A percentile compares a stretch with the other conserved stretches of the same genome.
These are phyloP conservation scores for Wiebesia pumilae DNA, from an alignment of 1,140 invertebrate species.

Conservation along the genomic window DNA sequence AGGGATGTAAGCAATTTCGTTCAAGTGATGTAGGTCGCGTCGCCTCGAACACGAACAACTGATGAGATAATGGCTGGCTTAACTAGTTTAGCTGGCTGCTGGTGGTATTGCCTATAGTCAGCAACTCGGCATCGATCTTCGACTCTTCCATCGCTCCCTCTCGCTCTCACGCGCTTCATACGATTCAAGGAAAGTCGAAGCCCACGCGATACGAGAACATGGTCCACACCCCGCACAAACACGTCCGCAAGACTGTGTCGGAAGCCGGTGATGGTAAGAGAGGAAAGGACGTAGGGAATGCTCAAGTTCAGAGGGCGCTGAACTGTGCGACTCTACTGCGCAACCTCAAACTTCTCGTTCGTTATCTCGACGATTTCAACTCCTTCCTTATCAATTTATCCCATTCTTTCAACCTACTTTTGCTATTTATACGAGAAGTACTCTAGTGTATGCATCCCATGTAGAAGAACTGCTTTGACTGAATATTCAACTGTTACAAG, in stretches of 20 bases:
- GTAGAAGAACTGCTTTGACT: too few species aligned
- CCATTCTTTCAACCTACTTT: too few species aligned
- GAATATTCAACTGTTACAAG: too few species aligned
- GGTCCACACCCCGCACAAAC: not conserved
- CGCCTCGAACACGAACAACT: too few species aligned
- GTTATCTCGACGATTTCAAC: not conserved
- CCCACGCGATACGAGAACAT: not conserved
- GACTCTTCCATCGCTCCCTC: not conserved
- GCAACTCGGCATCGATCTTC: not conserved
- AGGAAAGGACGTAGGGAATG: not conserved
- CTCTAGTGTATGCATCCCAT: too few species aligned
- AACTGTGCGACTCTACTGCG: not conserved
- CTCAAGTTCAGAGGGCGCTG: constrained; percentile 11
- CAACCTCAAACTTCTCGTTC: not conserved
- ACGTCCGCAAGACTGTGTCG: not conserved
- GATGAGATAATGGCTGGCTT: too few species aligned
- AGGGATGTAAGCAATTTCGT: too few species aligned
- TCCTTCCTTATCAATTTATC: too few species aligned
- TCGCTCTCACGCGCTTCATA: not conserved
- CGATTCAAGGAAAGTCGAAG: not conserved
- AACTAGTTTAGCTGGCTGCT: not conserved
- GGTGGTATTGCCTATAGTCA: not conserved
- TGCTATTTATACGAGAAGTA: too few species aligned
- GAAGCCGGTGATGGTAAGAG: not conserved
- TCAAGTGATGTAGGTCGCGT: too few species aligned